A percentile compares a stretch with the other conserved stretches of the same genome.
Conservation (phyloP, 2,797 vertebrate genomes). For the Vespertilio murinus region DNA sequence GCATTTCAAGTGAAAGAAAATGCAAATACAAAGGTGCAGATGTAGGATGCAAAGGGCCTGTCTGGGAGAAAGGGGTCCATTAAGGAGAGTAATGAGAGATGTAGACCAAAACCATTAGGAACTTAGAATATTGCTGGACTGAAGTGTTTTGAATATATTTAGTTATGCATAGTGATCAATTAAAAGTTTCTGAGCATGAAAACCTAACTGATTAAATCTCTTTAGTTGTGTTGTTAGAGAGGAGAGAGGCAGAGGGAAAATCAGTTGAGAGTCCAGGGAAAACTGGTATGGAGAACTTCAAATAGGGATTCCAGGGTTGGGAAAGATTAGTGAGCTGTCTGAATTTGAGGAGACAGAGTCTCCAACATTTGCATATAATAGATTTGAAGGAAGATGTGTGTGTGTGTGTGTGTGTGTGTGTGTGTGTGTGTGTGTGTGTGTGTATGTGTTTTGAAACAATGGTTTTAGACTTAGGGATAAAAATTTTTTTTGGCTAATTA, state of each 20-base stretch:
- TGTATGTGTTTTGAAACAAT: neutral
- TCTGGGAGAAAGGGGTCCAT: neutral
- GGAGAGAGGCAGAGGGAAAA: neutral
- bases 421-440: neutral
- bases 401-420: neutral
- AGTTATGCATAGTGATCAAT: neutral
- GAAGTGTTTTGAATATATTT: neutral
- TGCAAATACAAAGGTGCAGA: too few species aligned
- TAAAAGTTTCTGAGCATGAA: neutral
- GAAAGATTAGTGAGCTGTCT: neutral
- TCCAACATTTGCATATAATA: neutral
- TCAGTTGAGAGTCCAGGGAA: neutral
- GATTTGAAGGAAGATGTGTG: neutral
- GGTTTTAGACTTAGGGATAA: slow-evolving; percentile 52
- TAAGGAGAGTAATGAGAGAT: neutral
- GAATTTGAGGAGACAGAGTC: neutral
- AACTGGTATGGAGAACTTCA: neutral
- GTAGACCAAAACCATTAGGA: neutral
- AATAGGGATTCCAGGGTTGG: neutral
- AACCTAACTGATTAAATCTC: neutral
- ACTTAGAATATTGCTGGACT: neutral
- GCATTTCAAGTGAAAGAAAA: neutral
- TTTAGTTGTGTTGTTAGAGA: neutral
- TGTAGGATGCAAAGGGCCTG: neutral
- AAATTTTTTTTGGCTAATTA: slow-evolving; percentile 50